A percentile compares a stretch with the other conserved stretches of the same genome.
Conservation (phyloP, 2,797 vertebrate species). For the Macrochelys suwanniensis region DNA sequence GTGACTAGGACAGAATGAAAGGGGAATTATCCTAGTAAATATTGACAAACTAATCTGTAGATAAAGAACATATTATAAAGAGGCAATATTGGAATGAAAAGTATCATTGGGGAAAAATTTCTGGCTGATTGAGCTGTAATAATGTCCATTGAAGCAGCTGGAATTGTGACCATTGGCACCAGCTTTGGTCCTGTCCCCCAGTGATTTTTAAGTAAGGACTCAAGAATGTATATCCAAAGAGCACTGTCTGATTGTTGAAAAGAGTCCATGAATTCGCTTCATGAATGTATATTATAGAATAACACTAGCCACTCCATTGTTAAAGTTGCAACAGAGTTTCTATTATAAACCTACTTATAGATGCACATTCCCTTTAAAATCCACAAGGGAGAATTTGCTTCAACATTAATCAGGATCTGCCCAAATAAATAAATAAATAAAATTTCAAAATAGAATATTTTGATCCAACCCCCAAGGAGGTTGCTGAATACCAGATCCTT, state of each 20-base stretch:
- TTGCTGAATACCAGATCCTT: not conserved
- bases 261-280: not conserved
- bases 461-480: not conserved
- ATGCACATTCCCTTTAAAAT: not conserved
- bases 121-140: not conserved
- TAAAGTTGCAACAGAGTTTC: not conserved
- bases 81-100: not conserved
- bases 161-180: accelerated
- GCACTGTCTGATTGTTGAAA: not conserved
- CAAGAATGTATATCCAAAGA: not conserved
- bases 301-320: not conserved
- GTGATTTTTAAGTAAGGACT: not conserved
- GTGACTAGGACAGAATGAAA: not conserved
- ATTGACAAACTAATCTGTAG: not conserved
- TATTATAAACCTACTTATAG: not conserved
- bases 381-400: not conserved
- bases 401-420: not conserved
- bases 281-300: not conserved
- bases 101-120: not conserved
- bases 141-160: not conserved
- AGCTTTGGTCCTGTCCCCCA: not conserved
- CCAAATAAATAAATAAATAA: not conserved
- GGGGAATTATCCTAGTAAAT: not conserved
- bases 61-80: not conserved
- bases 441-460: not conserved